Conservation (phyloP, 2,797 vertebrate species). For the Cygnus olor region DNA sequence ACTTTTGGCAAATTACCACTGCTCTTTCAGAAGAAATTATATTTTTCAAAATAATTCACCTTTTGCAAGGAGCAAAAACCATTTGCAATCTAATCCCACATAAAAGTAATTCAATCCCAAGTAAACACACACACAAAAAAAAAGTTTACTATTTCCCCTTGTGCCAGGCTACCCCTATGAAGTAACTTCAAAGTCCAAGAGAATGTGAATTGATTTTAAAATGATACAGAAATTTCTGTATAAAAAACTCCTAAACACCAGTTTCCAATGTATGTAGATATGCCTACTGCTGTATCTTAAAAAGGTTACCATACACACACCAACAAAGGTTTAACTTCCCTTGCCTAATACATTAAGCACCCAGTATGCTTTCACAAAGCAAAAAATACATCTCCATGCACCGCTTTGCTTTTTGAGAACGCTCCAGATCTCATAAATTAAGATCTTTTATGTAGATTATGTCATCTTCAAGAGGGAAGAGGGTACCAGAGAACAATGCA, state of each 20-base stretch:
- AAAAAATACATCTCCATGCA: not conserved
- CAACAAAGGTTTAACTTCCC: not conserved
- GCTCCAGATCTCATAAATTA: not conserved
- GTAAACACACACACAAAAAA: not conserved
- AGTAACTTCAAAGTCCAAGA: not conserved
- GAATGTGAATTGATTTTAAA: not conserved
- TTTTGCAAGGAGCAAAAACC: not conserved
- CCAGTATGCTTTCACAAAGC: not conserved
- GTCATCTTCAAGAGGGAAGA: not conserved
- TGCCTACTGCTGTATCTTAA: not conserved
- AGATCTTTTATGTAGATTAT: not conserved
- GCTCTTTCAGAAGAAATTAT: not conserved
- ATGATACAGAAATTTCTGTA: not conserved
- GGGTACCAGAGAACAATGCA: not conserved
- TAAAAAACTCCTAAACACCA: not conserved
- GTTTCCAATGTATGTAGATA: not conserved
- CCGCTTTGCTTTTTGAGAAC: not conserved
- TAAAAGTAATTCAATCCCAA: not conserved
- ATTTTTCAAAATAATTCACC: not conserved
- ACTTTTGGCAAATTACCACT: not conserved
- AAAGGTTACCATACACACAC: not conserved
- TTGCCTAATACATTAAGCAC: not conserved
- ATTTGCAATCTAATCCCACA: not conserved
- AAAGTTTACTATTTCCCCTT: not conserved
- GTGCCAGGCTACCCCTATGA: not conserved